These are phyloP conservation scores for Petrolisthes manimaculis DNA, from an alignment of 2,888 invertebrate genomes.

Conservation along the genomic window DNA sequence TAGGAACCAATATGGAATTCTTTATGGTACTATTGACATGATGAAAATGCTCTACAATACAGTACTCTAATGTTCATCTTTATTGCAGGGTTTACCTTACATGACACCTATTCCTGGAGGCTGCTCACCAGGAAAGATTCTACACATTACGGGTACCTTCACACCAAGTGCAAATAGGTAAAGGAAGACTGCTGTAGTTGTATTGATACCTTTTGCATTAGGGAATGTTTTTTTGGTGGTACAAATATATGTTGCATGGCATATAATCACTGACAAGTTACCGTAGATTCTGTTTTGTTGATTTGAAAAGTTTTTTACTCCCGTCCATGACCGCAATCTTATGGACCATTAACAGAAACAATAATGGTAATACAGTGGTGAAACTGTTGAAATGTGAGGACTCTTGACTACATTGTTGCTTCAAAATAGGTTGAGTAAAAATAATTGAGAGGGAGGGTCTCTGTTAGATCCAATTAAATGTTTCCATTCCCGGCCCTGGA, in stretches of 20 bases:
- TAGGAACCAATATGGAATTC: not conserved
- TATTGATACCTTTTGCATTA: not conserved
- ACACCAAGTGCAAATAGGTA: constrained; percentile 53
- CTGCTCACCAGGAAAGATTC: constrained; percentile 48
- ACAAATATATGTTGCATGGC: not conserved
- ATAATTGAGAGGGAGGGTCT: not conserved
- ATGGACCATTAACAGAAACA: too few species aligned
- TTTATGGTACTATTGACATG: not conserved
- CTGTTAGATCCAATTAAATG: not conserved
- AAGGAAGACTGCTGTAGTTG: not conserved
- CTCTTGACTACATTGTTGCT: not conserved
- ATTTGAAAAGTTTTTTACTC: too few species aligned
- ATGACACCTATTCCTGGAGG: constrained; percentile 52
- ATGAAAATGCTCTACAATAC: not conserved
- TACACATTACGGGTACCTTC: constrained; percentile 58
- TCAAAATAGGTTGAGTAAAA: not conserved
- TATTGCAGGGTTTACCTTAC: constrained; percentile 44
- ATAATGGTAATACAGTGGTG: too few species aligned
- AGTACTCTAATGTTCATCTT: not conserved
- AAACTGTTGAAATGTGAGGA: too few species aligned
- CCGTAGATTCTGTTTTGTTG: too few species aligned
- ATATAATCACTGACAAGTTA: not conserved
- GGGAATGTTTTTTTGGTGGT: not conserved
- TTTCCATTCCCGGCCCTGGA: not conserved
- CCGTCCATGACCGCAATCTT: too few species aligned